Base-by-base conservation (phyloP, 2,797 vertebrate genomes). In the Cuculus canorus region DNA sequence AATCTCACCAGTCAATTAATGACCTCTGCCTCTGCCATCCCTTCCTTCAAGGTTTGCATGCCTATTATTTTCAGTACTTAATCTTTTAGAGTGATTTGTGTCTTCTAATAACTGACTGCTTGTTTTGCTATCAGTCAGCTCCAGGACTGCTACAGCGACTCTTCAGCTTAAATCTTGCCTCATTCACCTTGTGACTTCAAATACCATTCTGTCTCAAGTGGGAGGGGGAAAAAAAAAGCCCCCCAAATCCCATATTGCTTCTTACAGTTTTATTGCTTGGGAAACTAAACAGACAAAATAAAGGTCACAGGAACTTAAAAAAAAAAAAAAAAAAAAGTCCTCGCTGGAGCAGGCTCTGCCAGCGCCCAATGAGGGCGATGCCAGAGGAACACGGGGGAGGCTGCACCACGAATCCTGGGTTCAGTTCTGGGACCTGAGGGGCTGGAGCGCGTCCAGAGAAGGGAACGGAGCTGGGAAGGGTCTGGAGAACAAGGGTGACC, bases 101-200 rank as follows among this genome's bases (percentile, higher is more conserved):
- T 81, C 64, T 82, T 69, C 84, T 91, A 89, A 87, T 92, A 96
- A 94, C 79, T 65, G 61, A 66, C 50, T 85, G 92, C 93, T 95
- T 91, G 92, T 92, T 92, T 92, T 84, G 91, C 95, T 97, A 91
- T 95, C 95, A 96, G 86, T 57, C 90, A 95, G 86, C 69, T 87
- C 81, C 85, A 93, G 94, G n/a, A 81, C 70, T 95, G 86, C 82
- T 77, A 15, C 82, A 64, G 88, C 24, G 1, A 77, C 86, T 83
- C 82, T 53, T 47, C 93, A 53, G 92, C 82, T 96, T 84, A 57
- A 94, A 92, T 88, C 93, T 86, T 6, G 2, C 66, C 84, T 80
- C 59, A 3, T 88, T 96, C 91, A 91, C 92, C 91, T 95, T 92
- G 57, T 56, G 75, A 30, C 85, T 96, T 94, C 87, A 90, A 93